Evolutionary conservation across 2,113 vertebrate species (phyloP).

Genomic region (Hemiprocne comata): DNA sequence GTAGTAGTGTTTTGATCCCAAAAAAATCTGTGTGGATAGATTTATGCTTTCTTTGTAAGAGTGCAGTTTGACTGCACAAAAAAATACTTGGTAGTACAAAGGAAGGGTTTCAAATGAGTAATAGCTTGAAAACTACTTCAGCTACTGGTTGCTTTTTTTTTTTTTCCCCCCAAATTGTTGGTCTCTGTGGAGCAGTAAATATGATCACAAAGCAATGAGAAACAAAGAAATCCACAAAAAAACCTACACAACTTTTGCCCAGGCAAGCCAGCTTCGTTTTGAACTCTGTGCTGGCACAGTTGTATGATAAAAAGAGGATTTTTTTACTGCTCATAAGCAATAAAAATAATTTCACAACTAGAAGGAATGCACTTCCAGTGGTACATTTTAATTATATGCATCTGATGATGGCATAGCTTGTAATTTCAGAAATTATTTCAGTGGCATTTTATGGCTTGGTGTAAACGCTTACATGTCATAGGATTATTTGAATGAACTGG

Average conservation of each 20-base stretch:
- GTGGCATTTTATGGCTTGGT: not conserved
- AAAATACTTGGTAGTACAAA: not conserved
- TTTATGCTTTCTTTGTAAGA: slow-evolving; percentile 2
- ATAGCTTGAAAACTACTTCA: slow-evolving; percentile 2
- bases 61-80: not conserved
- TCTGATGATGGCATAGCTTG: not conserved
- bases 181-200: not conserved
- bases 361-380: not conserved
- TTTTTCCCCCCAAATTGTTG: not conserved
- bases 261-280: not conserved
- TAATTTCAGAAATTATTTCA: not conserved
- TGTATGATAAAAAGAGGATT: not conserved
- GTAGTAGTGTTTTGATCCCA: not conserved
- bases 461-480: not conserved
- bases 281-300: not conserved
- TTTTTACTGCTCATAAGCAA: not conserved
- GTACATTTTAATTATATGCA: not conserved
- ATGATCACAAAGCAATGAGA: not conserved
- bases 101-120: not conserved
- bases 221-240: not conserved
- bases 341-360: slow-evolving; percentile 16
- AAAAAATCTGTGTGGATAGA: not conserved
- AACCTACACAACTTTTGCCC: not conserved
- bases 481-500: not conserved
- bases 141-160: not conserved